Evolutionary conservation across 2,113 vertebrate genomes (phyloP).

Genomic region (Sorex araneus): DNA sequence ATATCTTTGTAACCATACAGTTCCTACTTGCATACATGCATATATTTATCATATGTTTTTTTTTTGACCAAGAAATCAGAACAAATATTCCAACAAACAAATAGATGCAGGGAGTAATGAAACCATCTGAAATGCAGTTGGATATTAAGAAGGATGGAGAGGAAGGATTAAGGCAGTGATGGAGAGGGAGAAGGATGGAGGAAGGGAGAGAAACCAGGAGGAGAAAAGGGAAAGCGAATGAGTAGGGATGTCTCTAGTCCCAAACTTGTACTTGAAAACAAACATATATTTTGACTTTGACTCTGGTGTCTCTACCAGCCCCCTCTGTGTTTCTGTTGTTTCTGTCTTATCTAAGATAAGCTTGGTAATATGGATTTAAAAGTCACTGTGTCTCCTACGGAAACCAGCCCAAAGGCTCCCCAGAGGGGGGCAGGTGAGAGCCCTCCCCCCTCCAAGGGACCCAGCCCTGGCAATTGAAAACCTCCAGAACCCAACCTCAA

Average conservation of each 20-base stretch:
- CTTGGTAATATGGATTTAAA: no score
- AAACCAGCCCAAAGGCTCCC: no score
- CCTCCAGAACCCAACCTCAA: no score
- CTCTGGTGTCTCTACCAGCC: neutral
- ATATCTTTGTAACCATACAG: neutral
- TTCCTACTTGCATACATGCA: neutral
- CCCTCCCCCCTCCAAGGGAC: no score
- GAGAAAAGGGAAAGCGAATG: neutral
- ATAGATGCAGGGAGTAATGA: conserved; percentile 1
- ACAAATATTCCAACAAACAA: conserved; percentile 31
- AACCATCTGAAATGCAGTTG: conserved; percentile 31
- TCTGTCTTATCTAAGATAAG: no score
- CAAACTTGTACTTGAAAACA: conserved; percentile 43
- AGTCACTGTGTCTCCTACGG: no score
- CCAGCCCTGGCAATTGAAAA: no score
- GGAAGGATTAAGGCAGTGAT: no score
- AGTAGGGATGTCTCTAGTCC: neutral
- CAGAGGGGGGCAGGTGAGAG: no score
- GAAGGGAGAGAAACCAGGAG: neutral
- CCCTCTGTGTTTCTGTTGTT: no score
- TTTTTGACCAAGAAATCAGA: conserved; percentile 53
- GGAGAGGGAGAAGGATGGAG: neutral
- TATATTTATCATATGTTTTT: conserved; percentile 42
- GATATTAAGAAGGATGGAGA: neutral
- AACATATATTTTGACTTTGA: conserved; percentile 6